Evolutionary conservation across 2,888 invertebrate genomes (phyloP).

Genomic region (Electrophaes corylata): DNA sequence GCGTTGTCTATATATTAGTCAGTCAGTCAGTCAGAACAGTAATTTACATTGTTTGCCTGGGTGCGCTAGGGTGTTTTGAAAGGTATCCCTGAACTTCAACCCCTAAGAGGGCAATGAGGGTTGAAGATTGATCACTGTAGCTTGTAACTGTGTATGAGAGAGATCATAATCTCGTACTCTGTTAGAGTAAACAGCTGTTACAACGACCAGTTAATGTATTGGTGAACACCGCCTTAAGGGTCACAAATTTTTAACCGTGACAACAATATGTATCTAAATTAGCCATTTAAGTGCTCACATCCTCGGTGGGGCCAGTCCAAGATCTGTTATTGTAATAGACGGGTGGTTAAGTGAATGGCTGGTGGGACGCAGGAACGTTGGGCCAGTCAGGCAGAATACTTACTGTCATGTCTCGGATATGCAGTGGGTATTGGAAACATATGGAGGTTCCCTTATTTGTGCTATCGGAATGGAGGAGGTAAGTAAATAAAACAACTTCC

Average conservation of each 20-base stretch:
- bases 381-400: constrained; percentile 90
- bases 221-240: not conserved
- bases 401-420: constrained; percentile 92
- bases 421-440: constrained; percentile 94
- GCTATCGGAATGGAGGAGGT: constrained; percentile 95
- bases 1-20: too few relatives aligned
- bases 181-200: not conserved
- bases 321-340: constrained; percentile 44
- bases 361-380: constrained; percentile 85
- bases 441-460: constrained; percentile 94
- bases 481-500: too few relatives aligned
- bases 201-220: not conserved
- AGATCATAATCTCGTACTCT: not conserved
- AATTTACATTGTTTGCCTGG: too few relatives aligned
- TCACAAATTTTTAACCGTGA: constrained; percentile 1
- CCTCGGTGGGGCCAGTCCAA: constrained; percentile 54
- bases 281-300: constrained; percentile 50
- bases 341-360: constrained; percentile 55
- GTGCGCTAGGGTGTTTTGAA: too few relatives aligned
- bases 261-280: constrained; percentile 9
- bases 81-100: too few relatives aligned
- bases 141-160: not conserved
- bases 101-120: too few relatives aligned
- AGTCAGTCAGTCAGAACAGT: too few relatives aligned
- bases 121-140: not conserved